Conservation (phyloP, 2,797 vertebrate genomes). For the Loris lydekkerianus region DNA sequence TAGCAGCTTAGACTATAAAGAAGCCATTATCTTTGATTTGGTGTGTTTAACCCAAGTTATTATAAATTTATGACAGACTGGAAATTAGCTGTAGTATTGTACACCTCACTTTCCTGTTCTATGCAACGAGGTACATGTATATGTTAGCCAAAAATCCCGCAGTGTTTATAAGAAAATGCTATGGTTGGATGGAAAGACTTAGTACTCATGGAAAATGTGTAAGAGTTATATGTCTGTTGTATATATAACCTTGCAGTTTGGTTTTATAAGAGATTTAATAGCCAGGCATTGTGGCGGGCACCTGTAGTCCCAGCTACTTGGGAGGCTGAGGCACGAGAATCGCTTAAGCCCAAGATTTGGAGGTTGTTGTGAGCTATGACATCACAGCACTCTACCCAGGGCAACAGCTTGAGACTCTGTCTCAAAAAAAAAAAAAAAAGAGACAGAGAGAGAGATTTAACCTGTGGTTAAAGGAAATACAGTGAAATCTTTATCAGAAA, state of each 20-base stretch:
- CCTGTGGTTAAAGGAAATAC: not conserved
- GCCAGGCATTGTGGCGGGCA: too few species aligned
- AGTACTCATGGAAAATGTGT: not conserved
- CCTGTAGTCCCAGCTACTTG: too few species aligned
- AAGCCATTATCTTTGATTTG: conserved; percentile 74
- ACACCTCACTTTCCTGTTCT: conserved; percentile 61
- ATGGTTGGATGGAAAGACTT: conserved; percentile 23
- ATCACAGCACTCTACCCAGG: too few species aligned
- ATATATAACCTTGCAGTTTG: conserved; percentile 33
- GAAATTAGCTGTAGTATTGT: conserved; percentile 59
- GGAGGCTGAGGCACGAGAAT: too few species aligned
- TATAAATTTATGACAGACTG: conserved; percentile 54
- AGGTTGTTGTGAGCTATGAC: too few species aligned
- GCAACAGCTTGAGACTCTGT: too few species aligned
- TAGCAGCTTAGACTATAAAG: conserved; percentile 72
- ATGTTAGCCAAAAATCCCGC: conserved; percentile 10
- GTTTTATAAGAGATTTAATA: conserved; percentile 48
- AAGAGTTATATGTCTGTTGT: not conserved
- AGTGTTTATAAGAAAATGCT: conserved; percentile 43
- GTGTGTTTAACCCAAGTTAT: conserved; percentile 68
- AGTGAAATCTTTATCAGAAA: conserved; percentile 28
- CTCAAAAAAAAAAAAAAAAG: too few species aligned
- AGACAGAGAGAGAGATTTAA: conserved; percentile 13
- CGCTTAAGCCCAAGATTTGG: too few species aligned
- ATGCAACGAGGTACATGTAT: conserved; percentile 4